Base-by-base conservation (phyloP, 2,797 vertebrate species). In the Antennarius maculatus region DNA sequence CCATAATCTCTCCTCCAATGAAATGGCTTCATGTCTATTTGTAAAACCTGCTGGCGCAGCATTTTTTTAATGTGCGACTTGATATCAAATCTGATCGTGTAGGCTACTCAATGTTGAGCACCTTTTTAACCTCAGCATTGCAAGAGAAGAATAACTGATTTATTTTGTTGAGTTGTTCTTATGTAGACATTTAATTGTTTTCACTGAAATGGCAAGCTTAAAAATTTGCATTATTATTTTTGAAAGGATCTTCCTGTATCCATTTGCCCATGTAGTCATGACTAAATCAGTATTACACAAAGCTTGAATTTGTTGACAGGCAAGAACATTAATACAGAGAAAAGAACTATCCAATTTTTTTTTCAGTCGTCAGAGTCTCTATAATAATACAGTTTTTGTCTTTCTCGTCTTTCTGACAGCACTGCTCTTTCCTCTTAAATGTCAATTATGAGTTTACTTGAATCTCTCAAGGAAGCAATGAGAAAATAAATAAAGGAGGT, bases 1-100 rank as follows among this genome's bases (percentile, higher is more conserved):
- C 86, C 53, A 85, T 91, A 87, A 91, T 92, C 88, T 88, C 71
- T 72, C 69, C 77, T 77, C 81, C 83, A 86, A 84, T 89, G 84
- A 88, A 88, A 81, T 69, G 67, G 61, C 89, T 82, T 83, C 74
- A 62, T 37, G 55, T 66, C 80, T 81, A 69, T 88, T 86, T 85
- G 83, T 81, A 76, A 88, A 91, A 39, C 37, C 57, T 76, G 77
- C 80, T 88, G 65, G 69, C 41, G 76, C 63, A 67, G 83, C 77
- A 54, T 51, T 74, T 53, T 63, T 61, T 56, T 37, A 69, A 73
- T 69, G 64, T 64, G 53, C 46, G 61, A 49, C 15, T 8, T 79
- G 70, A 63, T 81, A 88, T 84, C 74, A 68, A 80, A 83, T 85
- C 69, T 72, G 82, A 83, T 84, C 78, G 54, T 71, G 72, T 45